phyloP scores from a whole-genome alignment of 1,140 invertebrate genomes.

The Drosophila kurseongensis region DNA sequence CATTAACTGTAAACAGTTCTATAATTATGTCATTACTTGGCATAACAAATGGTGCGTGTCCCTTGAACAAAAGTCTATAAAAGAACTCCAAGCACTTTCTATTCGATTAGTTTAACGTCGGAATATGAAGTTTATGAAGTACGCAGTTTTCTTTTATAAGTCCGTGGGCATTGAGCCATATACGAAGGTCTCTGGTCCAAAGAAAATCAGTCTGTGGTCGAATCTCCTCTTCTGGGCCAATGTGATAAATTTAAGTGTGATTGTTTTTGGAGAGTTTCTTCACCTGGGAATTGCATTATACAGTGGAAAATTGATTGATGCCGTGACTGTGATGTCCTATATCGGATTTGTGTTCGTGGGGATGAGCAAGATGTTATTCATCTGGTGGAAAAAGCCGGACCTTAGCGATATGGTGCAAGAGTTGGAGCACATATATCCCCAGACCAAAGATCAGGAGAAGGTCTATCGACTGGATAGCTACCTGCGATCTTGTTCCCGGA shows the following conservation, averaged over 20 bases:
- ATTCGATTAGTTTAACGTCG: slow-evolving; percentile 9
- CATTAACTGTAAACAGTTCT: slow-evolving; percentile 44
- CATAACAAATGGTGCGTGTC: slow-evolving; percentile 33
- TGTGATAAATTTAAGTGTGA: slow-evolving; percentile 47
- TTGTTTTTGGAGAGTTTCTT: slow-evolving; percentile 35
- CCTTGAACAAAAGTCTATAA: slow-evolving; percentile 7
- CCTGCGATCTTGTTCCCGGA: slow-evolving; percentile 36
- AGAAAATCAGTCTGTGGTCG: slow-evolving; percentile 1
- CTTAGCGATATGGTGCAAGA: slow-evolving; percentile 52
- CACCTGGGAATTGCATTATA: slow-evolving; percentile 49
- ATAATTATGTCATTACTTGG: slow-evolving; percentile 51
- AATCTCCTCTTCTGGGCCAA: slow-evolving; percentile 57
- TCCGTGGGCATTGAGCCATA: slow-evolving; percentile 62
- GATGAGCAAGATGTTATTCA: slow-evolving; percentile 65
- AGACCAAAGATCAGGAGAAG: slow-evolving; percentile 20
- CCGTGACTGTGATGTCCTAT: slow-evolving; percentile 69
- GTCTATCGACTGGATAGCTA: slow-evolving; percentile 49
- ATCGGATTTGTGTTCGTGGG: slow-evolving; percentile 71
- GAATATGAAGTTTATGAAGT: slow-evolving; percentile 63
- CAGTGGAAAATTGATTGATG: slow-evolving; percentile 43
- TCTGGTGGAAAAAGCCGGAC: slow-evolving; percentile 55
- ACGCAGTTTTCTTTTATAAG: slow-evolving; percentile 65
- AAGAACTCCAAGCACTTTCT: background rate
- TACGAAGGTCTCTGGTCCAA: slow-evolving; percentile 2
- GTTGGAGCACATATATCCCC: slow-evolving; percentile 61